Conservation (phyloP, 2,113 vertebrate genomes). For the Micronycteris hirsuta region DNA sequence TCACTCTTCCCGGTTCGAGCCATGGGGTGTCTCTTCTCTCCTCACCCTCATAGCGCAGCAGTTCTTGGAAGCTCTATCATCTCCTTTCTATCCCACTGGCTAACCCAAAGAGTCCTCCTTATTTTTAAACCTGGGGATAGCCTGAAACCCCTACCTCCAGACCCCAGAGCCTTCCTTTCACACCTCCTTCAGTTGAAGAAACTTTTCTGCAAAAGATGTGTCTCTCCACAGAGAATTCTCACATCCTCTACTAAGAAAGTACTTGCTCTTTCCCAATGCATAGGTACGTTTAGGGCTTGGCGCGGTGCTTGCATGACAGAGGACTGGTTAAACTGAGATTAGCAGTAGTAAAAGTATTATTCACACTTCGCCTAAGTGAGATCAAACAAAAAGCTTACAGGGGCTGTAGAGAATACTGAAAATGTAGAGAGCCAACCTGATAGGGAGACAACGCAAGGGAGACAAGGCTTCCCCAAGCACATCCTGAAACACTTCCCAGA, state of each 20-base stretch:
- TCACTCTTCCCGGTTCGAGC: not conserved
- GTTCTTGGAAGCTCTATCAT: not conserved
- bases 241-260: not conserved
- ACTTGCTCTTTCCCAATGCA: not conserved
- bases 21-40: accelerated
- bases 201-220: not conserved
- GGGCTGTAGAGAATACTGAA: not conserved
- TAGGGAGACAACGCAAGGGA: not conserved
- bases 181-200: not conserved
- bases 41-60: not conserved
- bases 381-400: not conserved
- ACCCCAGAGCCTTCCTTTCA: not conserved
- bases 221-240: not conserved
- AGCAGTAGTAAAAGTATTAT: not conserved
- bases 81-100: not conserved
- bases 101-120: not conserved
- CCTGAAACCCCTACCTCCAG: not conserved
- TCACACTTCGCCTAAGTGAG: not conserved
- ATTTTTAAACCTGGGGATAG: not conserved
- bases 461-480: not conserved
- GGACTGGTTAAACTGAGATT: not conserved
- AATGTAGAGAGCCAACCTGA: not conserved
- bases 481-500: not conserved
- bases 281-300: not conserved
- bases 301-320: not conserved